phyloP scores from a whole-genome alignment of 2,113 vertebrate genomes.

The Neofelis nebulosa region DNA sequence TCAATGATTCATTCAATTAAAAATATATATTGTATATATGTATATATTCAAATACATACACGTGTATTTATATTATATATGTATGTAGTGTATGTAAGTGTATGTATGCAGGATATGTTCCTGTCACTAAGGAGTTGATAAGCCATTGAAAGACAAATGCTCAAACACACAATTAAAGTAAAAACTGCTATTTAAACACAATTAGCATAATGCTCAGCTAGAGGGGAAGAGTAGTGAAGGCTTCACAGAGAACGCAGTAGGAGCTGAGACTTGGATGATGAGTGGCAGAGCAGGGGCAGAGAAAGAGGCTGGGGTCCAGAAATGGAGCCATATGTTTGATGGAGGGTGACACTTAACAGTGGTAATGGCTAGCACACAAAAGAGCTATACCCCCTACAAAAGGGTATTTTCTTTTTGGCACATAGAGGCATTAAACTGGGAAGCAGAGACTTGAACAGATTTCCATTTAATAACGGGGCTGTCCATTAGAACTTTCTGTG shows the following conservation, averaged over 20 bases:
- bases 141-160: background rate
- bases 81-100: background rate
- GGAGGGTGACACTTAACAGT: background rate
- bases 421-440: background rate
- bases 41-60: background rate
- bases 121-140: background rate
- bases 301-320: background rate
- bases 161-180: background rate
- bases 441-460: background rate
- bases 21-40: background rate
- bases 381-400: background rate
- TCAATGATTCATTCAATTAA: background rate
- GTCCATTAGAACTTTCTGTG: background rate
- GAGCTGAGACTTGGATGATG: background rate
- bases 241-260: background rate
- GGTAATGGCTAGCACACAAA: background rate
- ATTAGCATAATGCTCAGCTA: background rate
- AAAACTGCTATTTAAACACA: background rate
- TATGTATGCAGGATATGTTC: background rate
- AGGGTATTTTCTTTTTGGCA: background rate
- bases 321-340: background rate
- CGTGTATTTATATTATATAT: background rate
- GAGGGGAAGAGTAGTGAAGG: background rate
- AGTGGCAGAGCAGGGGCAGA: background rate
- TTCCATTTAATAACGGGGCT: background rate